phyloP scores from a whole-genome alignment of 2,888 invertebrate species.

The Philopedon plagiatum region DNA sequence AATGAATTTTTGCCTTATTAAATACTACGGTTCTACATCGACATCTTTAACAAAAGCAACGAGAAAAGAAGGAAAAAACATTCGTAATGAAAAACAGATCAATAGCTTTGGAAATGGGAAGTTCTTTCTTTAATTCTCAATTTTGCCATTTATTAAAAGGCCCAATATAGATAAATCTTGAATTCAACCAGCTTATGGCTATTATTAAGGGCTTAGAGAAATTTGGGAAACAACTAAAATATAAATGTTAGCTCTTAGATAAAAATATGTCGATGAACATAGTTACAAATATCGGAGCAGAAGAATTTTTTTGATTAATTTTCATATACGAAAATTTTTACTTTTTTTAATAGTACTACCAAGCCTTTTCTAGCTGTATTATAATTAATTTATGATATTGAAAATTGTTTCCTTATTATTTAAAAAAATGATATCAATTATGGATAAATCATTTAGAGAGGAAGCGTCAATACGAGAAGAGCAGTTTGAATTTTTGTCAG shows the following conservation, averaged over 20 bases:
- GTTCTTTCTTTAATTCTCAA: slow-evolving; percentile 13
- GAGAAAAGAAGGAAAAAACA: neutral
- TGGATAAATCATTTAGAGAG: too few species aligned
- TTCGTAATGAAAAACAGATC: slow-evolving; percentile 34
- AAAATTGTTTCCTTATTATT: too few species aligned
- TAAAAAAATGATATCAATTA: too few species aligned
- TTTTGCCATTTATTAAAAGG: slow-evolving; percentile 5
- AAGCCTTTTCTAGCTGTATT: too few species aligned
- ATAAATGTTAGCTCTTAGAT: slow-evolving; percentile 2
- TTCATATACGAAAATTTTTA: too few species aligned
- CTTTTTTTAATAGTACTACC: too few species aligned
- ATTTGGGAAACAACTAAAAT: neutral
- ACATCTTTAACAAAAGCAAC: slow-evolving; percentile 31
- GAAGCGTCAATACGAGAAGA: too few species aligned
- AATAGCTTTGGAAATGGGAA: slow-evolving; percentile 11
- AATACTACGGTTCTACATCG: slow-evolving; percentile 16
- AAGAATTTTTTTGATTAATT: too few species aligned
- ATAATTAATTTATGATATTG: too few species aligned
- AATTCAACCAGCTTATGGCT: slow-evolving; percentile 5
- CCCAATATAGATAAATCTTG: slow-evolving; percentile 3
- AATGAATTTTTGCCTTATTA: slow-evolving; percentile 23
- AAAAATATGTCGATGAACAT: neutral
- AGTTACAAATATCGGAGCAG: neutral
- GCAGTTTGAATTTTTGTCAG: too few species aligned
- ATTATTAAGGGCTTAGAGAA: neutral